A percentile compares a stretch with the other conserved stretches of the same genome.
These are phyloP conservation scores for Yasuhikotakia modesta DNA, from an alignment of 2,797 vertebrate genomes.

Conservation along the genomic window DNA sequence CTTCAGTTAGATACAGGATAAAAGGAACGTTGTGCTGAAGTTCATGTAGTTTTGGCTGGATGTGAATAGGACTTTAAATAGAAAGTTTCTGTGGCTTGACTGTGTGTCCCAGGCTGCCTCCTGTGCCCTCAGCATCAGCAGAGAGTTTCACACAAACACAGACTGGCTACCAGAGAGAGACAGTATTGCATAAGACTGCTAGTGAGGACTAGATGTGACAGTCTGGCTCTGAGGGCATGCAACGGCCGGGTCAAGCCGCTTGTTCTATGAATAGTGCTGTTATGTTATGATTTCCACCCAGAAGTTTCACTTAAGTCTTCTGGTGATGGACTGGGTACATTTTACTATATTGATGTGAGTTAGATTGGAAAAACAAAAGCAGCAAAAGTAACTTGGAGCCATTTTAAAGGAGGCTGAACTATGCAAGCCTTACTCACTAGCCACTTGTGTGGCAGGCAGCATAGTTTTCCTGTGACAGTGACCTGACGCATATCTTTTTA, in stretches of 20 bases:
- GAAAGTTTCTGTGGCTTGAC: not conserved
- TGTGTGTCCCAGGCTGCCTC: conserved; percentile 4
- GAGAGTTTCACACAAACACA: conserved; percentile 19
- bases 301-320: too few relatives aligned
- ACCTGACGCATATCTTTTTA: conserved; percentile 40
- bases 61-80: conserved; percentile 22
- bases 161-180: conserved; percentile 27
- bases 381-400: not conserved
- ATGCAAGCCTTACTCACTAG: not conserved
- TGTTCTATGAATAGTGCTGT: conserved; percentile 14
- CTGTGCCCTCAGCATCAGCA: conserved; percentile 24
- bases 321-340: not conserved
- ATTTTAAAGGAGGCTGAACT: not conserved
- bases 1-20: too few relatives aligned
- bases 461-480: conserved; percentile 49
- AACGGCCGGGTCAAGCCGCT: conserved; percentile 8
- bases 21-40: not conserved
- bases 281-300: conserved; percentile 3
- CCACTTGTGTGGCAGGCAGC: conserved; percentile 28
- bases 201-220: conserved; percentile 35
- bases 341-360: not conserved
- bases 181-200: conserved; percentile 44
- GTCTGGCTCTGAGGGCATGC: conserved; percentile 22
- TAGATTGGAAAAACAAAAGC: not conserved
- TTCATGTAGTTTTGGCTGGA: not conserved